phyloP scores from a whole-genome alignment of 2,113 vertebrate species.

The Chionis minor region DNA sequence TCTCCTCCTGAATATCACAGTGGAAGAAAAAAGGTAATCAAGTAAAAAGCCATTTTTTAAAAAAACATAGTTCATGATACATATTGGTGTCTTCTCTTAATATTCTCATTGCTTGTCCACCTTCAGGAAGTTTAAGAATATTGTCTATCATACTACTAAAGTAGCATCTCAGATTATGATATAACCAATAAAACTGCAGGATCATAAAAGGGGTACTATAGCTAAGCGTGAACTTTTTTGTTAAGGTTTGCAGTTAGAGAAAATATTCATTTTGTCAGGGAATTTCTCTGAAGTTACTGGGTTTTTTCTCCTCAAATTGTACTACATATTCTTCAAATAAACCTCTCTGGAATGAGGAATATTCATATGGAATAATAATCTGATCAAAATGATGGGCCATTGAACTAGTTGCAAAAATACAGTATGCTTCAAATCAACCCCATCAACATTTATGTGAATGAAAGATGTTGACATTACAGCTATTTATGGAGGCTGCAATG shows the following conservation, averaged over 20 bases:
- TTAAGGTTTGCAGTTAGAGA: background rate
- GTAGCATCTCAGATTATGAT: background rate
- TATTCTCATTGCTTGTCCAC: background rate
- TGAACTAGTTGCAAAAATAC: background rate
- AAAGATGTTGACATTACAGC: background rate
- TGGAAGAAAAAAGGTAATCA: background rate
- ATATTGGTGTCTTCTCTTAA: background rate
- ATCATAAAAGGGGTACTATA: background rate
- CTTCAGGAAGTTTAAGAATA: background rate
- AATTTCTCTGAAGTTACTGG: background rate
- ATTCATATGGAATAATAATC: background rate
- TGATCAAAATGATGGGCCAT: background rate
- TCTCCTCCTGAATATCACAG: background rate
- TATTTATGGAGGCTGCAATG: background rate
- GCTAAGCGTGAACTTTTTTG: background rate
- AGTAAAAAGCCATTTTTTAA: background rate
- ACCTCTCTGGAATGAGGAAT: too few species aligned
- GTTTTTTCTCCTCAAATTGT: background rate
- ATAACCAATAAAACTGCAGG: background rate
- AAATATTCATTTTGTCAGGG: background rate
- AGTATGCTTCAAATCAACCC: background rate
- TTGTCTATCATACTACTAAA: background rate
- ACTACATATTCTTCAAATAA: background rate
- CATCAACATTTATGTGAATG: background rate
- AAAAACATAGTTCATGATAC: background rate